Conservation (phyloP, 2,797 vertebrate species). For the Rallus crepitans region DNA sequence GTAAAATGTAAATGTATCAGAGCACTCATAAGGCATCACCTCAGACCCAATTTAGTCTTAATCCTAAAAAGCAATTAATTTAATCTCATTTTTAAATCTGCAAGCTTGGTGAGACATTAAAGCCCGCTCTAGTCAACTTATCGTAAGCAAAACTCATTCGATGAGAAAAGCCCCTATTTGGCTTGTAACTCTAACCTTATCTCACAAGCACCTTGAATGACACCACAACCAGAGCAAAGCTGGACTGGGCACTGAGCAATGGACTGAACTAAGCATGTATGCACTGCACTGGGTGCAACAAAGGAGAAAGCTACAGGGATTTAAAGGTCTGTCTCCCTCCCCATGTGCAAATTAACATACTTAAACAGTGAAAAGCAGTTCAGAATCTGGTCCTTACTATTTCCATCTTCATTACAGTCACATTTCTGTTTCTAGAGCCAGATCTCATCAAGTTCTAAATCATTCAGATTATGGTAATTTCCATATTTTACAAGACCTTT, state of each 20-base stretch:
- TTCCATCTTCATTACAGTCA: not conserved
- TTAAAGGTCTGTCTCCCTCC: not conserved
- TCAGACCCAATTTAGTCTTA: not conserved
- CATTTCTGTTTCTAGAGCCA: not conserved
- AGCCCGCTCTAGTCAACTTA: not conserved
- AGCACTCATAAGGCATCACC: not conserved
- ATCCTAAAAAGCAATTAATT: not conserved
- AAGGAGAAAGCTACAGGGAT: not conserved
- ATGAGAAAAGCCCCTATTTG: not conserved
- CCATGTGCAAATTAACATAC: not conserved
- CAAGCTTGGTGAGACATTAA: not conserved
- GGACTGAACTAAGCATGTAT: not conserved
- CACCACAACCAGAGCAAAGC: not conserved
- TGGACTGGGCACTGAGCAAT: not conserved
- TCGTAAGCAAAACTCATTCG: not conserved
- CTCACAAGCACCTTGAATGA: not conserved
- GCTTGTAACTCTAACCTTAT: not conserved
- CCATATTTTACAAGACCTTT: constrained; percentile 39
- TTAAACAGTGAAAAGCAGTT: not conserved
- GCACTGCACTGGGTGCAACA: not conserved
- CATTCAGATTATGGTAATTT: constrained; percentile 38
- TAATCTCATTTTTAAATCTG: not conserved
- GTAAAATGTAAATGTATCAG: not conserved
- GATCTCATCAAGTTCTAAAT: constrained; percentile 28
- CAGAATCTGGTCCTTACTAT: not conserved